Conservation (phyloP, 2,888 invertebrate species). For the Endotricha flammealis region DNA sequence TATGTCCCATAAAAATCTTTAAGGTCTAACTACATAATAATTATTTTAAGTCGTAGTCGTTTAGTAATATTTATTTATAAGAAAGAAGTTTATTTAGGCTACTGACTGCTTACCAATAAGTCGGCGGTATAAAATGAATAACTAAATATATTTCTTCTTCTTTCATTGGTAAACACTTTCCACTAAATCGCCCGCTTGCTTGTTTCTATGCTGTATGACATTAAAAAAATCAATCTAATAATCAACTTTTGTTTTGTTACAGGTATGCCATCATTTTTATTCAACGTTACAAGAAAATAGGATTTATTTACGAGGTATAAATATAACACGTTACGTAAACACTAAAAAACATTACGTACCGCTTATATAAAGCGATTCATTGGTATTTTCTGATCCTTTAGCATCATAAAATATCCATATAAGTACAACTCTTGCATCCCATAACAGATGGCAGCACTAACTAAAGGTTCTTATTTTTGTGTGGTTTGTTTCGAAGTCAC, state of each 20-base stretch:
- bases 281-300: background rate
- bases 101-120: too few species aligned
- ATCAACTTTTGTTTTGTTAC: conserved; percentile 45
- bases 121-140: too few species aligned
- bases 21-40: too few species aligned
- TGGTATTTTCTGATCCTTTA: conserved; percentile 30
- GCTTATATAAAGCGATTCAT: conserved; percentile 24
- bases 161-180: too few species aligned
- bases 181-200: too few species aligned
- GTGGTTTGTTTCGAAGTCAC: conserved; percentile 23
- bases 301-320: conserved; percentile 1
- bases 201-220: too few species aligned
- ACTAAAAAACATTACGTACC: background rate
- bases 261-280: conserved; percentile 32
- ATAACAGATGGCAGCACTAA: conserved; percentile 57
- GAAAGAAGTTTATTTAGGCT: too few species aligned
- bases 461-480: conserved; percentile 29
- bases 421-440: conserved; percentile 46
- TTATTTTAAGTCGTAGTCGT: too few species aligned
- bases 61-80: too few species aligned
- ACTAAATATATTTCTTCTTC: too few species aligned
- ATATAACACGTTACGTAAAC: conserved; percentile 5
- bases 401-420: conserved; percentile 27
- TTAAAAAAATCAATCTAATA: too few species aligned
- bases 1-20: too few species aligned